phyloP scores from a whole-genome alignment of 2,113 vertebrate genomes.

The Tychaedon coryphoeus region DNA sequence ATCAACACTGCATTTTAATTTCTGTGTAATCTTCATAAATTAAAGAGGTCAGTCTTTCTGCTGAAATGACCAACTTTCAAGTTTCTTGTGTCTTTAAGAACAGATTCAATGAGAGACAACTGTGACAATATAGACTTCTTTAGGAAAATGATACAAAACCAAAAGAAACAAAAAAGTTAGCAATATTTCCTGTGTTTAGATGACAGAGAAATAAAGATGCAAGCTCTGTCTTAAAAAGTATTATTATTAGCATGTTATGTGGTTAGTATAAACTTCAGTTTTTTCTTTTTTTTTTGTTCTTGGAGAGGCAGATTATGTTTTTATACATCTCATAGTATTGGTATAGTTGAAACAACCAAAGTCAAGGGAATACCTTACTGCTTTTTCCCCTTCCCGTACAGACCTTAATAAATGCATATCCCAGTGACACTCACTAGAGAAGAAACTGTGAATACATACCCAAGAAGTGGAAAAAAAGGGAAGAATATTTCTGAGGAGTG shows the following conservation, averaged over 20 bases:
- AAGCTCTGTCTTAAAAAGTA: neutral
- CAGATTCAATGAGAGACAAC: neutral
- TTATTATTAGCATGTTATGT: neutral
- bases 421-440: neutral
- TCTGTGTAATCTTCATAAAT: neutral
- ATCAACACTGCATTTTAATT: neutral
- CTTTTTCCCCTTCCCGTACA: neutral
- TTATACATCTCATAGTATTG: fast-evolving
- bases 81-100: neutral
- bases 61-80: neutral
- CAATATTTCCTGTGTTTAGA: neutral
- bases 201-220: neutral
- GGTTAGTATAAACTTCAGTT: neutral
- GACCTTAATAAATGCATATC: neutral
- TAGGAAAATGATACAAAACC: neutral
- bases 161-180: neutral
- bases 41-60: neutral
- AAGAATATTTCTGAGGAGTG: neutral
- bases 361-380: neutral
- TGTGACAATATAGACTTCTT: neutral
- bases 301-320: fast-evolving
- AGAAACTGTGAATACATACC: neutral
- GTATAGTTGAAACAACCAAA: neutral
- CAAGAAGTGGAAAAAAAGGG: neutral
- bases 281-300: neutral